These are phyloP conservation scores for Pygoscelis adeliae DNA, from an alignment of 2,113 vertebrate genomes.

Conservation along the genomic window DNA sequence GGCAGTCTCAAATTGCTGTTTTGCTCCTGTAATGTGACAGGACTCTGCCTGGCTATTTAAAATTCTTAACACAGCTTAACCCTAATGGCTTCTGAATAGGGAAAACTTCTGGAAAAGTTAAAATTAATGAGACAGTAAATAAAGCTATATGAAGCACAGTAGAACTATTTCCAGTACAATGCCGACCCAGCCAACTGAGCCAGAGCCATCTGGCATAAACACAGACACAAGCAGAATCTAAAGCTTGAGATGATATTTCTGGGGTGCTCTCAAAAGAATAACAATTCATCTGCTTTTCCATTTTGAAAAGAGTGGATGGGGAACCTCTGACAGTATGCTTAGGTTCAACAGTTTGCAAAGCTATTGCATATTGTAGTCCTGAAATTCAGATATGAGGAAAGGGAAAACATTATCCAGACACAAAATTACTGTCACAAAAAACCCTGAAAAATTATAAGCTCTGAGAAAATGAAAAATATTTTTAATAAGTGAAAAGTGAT, in stretches of 20 bases:
- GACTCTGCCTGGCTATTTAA: background rate
- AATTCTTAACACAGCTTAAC: conserved; percentile 28
- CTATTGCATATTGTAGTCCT: background rate
- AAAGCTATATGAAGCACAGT: conserved; percentile 35
- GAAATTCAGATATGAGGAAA: background rate
- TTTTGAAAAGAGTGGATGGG: background rate
- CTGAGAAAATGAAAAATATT: background rate
- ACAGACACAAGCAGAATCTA: conserved; percentile 6
- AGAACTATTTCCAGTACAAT: conserved; percentile 50
- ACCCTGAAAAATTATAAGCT: background rate
- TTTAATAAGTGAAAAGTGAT: conserved; percentile 1
- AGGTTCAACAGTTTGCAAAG: conserved; percentile 21
- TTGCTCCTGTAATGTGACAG: background rate
- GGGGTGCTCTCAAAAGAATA: background rate
- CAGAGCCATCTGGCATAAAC: conserved; percentile 56
- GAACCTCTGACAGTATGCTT: background rate
- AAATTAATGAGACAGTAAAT: conserved; percentile 74
- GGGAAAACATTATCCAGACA: background rate
- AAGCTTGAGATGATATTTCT: background rate
- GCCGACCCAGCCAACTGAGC: conserved; percentile 34
- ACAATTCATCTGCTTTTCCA: background rate
- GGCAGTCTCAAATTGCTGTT: background rate
- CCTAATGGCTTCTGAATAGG: conserved; percentile 46
- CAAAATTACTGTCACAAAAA: background rate
- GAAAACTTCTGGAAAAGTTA: conserved; percentile 65